Percentiles rank a stretch among this genome's conserved stretches.
Evolutionary conservation across 2,888 invertebrate genomes (phyloP).

Genomic region (Drosophila niveifrons): DNA sequence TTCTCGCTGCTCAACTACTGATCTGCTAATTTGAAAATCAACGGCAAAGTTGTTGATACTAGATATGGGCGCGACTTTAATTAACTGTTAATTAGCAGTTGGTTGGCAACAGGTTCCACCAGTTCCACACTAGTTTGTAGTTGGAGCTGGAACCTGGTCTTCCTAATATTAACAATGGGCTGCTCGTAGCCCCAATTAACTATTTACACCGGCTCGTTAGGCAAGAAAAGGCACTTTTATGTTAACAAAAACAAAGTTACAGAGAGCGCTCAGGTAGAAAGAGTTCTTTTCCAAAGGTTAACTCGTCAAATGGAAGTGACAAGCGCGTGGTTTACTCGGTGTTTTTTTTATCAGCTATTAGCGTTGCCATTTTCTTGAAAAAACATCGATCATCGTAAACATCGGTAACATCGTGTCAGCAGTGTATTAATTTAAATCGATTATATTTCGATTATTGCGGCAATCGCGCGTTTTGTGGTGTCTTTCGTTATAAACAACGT

Average conservation of each 20-base stretch:
- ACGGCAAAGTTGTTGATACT: slow-evolving; percentile 3
- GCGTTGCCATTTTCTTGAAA: neutral
- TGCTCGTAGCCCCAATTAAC: neutral
- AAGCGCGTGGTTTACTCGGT: slow-evolving; percentile 36
- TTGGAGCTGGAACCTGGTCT: slow-evolving; percentile 8
- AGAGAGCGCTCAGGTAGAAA: neutral
- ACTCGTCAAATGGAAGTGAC: slow-evolving; percentile 1
- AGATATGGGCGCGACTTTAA: slow-evolving; percentile 51
- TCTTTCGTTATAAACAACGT: slow-evolving; percentile 38
- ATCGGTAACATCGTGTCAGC: neutral
- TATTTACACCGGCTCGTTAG: slow-evolving; percentile 2
- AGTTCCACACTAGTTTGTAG: slow-evolving; percentile 28
- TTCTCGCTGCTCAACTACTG: slow-evolving; percentile 1
- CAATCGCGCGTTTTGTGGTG: slow-evolving; percentile 12
- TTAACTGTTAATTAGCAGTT: slow-evolving; percentile 46
- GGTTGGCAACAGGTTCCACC: slow-evolving; percentile 51
- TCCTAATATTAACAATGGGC: neutral
- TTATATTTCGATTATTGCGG: slow-evolving; percentile 1
- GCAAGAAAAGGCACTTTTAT: slow-evolving; percentile 39
- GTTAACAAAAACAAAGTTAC: slow-evolving; percentile 9
- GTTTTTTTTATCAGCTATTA: slow-evolving; percentile 22
- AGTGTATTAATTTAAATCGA: slow-evolving; percentile 1
- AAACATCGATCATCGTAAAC: neutral
- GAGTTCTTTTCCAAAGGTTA: slow-evolving; percentile 15
- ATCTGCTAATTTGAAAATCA: slow-evolving; percentile 21